Evolutionary conservation across 2,113 vertebrate genomes (phyloP).

Genomic region (Arvicanthis niloticus): DNA sequence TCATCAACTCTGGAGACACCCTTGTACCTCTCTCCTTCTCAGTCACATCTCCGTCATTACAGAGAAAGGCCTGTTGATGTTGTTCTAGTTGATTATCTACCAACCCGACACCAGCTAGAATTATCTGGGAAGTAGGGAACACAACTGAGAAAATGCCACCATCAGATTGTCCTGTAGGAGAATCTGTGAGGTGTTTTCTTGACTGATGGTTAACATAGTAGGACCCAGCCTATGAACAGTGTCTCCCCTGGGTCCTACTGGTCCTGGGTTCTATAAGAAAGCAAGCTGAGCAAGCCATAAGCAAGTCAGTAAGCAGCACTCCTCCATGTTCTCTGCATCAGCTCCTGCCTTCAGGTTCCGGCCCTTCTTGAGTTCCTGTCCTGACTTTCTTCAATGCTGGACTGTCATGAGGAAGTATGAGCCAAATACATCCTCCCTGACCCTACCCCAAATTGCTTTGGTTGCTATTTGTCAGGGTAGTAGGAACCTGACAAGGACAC

Average conservation of each 20-base stretch:
- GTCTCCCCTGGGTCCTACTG: not conserved
- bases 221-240: not conserved
- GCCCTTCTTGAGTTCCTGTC: not conserved
- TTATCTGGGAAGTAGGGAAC: not conserved
- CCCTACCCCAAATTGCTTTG: not conserved
- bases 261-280: not conserved
- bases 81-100: not conserved
- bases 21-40: no score
- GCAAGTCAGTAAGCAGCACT: not conserved
- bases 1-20: not conserved
- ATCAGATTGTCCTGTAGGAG: not conserved
- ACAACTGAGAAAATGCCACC: not conserved
- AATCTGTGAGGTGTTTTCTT: not conserved
- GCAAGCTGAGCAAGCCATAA: not conserved
- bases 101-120: not conserved
- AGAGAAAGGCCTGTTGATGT: rapidly evolving
- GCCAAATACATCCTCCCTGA: not conserved
- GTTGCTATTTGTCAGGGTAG: not conserved
- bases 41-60: not conserved
- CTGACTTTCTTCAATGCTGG: not conserved
- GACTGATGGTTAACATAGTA: not conserved
- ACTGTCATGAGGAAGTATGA: not conserved
- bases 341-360: not conserved
- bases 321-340: not conserved
- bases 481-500: not conserved